Evolutionary conservation across 1,140 invertebrate genomes (phyloP).

Genomic region (Kradibia gibbosae): DNA sequence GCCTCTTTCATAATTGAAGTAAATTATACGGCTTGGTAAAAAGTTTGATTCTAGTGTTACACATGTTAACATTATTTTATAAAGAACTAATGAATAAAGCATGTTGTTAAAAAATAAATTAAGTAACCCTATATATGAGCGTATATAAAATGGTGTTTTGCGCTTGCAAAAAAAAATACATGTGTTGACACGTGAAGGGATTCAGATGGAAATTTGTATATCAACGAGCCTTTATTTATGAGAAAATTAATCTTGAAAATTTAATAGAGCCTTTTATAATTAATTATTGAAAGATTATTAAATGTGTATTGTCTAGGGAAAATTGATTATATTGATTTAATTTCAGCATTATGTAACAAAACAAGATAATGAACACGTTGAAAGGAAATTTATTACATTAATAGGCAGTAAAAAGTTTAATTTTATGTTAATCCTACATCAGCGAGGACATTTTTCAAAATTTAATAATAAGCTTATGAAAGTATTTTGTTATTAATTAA

Average conservation of each 20-base stretch:
- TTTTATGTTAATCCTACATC: neutral
- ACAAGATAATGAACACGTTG: constrained; percentile 15
- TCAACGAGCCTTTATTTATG: constrained; percentile 27
- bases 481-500: neutral
- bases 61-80: constrained; percentile 26
- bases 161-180: too few species aligned
- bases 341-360: constrained; percentile 16
- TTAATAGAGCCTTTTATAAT: constrained; percentile 28
- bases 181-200: neutral
- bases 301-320: neutral
- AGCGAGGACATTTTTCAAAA: constrained; percentile 3
- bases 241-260: constrained; percentile 25
- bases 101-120: neutral
- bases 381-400: constrained; percentile 12
- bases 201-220: constrained; percentile 28
- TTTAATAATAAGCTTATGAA: neutral
- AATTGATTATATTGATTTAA: neutral
- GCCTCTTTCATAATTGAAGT: neutral
- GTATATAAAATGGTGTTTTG: neutral
- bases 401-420: neutral
- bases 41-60: neutral
- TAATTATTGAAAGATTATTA: constrained; percentile 33
- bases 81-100: constrained; percentile 1
- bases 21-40: too few species aligned
- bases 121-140: neutral